Evolutionary conservation across 2,113 vertebrate genomes (phyloP).

Genomic region (Sinocyclocheilus maitianheensis): DNA sequence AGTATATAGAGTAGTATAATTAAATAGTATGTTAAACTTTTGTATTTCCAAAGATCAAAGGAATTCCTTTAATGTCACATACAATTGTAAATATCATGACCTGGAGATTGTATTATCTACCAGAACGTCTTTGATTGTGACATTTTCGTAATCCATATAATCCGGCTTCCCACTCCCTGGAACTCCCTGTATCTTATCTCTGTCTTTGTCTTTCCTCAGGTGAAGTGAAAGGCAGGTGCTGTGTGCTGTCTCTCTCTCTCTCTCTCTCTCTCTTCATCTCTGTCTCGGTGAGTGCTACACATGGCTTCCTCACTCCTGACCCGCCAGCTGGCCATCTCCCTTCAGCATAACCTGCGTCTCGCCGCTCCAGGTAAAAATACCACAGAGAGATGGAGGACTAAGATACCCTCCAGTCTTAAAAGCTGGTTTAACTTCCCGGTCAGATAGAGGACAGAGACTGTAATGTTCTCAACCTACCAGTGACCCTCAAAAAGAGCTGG

Average conservation of each 20-base stretch:
- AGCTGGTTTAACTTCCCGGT: not conserved
- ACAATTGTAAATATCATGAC: not conserved
- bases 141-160: not conserved
- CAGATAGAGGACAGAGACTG: not conserved
- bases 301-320: constrained; percentile 85
- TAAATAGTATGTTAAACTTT: not conserved
- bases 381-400: not conserved
- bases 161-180: not conserved
- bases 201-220: constrained; percentile 56
- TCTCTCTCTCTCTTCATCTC: constrained; percentile 48
- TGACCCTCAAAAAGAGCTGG: not conserved
- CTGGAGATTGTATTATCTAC: not conserved
- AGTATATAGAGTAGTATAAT: too few relatives aligned
- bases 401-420: not conserved
- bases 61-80: not conserved
- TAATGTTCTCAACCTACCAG: not conserved
- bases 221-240: constrained; percentile 49
- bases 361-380: constrained; percentile 71
- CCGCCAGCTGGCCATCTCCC: constrained; percentile 73
- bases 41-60: not conserved
- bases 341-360: constrained; percentile 77
- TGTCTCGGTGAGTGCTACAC: constrained; percentile 48
- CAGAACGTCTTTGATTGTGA: not conserved
- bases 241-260: constrained; percentile 40
- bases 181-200: not conserved